phyloP scores from a whole-genome alignment of 64 coral and sea anemone species.

The Stylophora pistillata region DNA sequence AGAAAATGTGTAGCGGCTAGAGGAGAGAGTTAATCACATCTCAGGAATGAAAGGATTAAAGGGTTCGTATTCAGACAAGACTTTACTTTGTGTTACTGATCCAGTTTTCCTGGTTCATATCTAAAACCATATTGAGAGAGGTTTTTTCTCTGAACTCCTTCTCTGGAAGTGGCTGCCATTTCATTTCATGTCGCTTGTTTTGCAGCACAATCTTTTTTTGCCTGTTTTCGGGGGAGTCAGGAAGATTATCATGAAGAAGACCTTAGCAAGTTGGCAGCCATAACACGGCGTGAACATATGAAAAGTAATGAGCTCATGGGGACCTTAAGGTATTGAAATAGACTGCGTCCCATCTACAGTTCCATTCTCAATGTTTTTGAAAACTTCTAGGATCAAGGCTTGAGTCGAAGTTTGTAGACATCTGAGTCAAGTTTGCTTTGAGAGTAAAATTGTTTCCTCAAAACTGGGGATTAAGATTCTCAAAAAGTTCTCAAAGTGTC shows the following conservation, averaged over 20 bases:
- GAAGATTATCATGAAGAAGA: constrained; percentile 99
- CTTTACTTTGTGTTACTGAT: no score
- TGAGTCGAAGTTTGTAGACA: no score
- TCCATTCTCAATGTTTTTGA: not conserved
- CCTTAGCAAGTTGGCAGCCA: constrained; percentile 76
- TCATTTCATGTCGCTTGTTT: not conserved
- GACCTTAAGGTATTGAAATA: constrained; percentile 69
- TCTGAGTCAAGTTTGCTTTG: no score
- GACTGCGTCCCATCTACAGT: no score
- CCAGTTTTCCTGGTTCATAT: not conserved
- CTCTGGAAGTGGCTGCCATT: not conserved
- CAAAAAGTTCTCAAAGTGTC: no score
- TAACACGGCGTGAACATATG: constrained; percentile 90
- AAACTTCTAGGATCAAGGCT: no score
- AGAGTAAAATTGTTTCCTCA: no score
- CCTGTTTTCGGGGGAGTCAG: constrained; percentile 83
- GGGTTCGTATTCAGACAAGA: no score
- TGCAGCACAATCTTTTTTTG: constrained; percentile 84
- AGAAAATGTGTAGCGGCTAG: no score
- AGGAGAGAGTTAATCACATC: no score
- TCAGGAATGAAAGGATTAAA: no score
- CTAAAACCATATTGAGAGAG: not conserved
- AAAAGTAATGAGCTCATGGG: constrained; percentile 90
- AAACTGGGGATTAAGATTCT: no score
- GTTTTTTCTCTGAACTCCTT: not conserved